A percentile compares a stretch with the other conserved stretches of the same genome.
Evolutionary conservation across 2,888 invertebrate genomes (phyloP).

Genomic region (Gymnoscelis rufifasciata): DNA sequence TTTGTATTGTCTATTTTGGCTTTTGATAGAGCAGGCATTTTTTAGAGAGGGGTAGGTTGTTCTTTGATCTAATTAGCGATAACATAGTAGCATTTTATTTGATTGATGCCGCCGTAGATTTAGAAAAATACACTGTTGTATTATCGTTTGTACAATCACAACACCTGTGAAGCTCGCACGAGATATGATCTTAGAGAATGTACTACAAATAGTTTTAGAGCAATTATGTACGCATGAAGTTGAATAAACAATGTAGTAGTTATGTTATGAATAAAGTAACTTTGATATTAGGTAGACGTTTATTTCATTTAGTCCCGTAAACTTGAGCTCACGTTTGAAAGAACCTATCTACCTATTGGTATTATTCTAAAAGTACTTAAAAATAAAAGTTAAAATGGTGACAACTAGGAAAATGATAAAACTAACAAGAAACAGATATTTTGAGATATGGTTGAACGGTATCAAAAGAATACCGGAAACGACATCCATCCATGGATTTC

Average conservation of each 20-base stretch:
- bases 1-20: too few species aligned
- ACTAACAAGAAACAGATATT: conserved; percentile 43
- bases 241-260: not conserved
- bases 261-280: not conserved
- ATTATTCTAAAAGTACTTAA: too few species aligned
- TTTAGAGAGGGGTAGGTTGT: too few species aligned
- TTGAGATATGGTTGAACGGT: conserved; percentile 69
- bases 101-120: not conserved
- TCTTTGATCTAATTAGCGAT: conserved; percentile 1
- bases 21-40: too few species aligned
- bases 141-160: conserved; percentile 17
- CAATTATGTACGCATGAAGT: conserved; percentile 6
- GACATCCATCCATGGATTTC: conserved; percentile 82
- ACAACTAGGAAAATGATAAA: conserved; percentile 25
- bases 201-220: not conserved
- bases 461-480: conserved; percentile 68
- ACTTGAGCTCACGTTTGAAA: too few species aligned
- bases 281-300: not conserved
- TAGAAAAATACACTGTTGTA: conserved; percentile 1
- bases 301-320: conserved; percentile 5
- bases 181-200: conserved; percentile 14
- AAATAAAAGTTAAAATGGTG: not conserved
- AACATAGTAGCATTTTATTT: not conserved
- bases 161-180: conserved; percentile 47
- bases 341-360: too few species aligned